These are phyloP conservation scores for Drosophila cyrtoloma DNA, from an alignment of 2,888 invertebrate species.

Conservation along the genomic window DNA sequence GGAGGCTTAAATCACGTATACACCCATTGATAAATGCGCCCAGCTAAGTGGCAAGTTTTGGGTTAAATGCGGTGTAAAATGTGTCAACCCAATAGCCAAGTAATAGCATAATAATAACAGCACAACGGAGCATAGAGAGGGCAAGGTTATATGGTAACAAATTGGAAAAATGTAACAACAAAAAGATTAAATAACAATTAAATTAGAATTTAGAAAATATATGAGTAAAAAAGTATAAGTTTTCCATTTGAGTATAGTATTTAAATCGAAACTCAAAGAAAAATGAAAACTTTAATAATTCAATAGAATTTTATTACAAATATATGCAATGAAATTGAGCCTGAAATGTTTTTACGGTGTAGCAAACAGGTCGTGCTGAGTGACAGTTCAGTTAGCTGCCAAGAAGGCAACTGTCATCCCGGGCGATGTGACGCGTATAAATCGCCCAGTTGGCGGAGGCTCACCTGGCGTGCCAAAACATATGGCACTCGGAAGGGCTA, in stretches of 20 bases:
- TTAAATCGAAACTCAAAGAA: not conserved
- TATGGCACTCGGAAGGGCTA: conserved; percentile 46
- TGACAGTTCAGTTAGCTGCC: conserved; percentile 82
- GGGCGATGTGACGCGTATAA: conserved; percentile 77
- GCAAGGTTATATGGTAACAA: not conserved
- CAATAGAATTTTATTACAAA: not conserved
- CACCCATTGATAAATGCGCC: conserved; percentile 67
- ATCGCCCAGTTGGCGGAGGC: conserved; percentile 64
- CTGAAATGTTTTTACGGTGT: not conserved
- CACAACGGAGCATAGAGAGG: not conserved
- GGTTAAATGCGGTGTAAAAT: conserved; percentile 74
- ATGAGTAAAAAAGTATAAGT: not conserved
- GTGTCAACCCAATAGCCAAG: conserved; percentile 29
- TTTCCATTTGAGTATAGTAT: not conserved
- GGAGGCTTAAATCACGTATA: conserved; percentile 69
- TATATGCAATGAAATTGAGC: not conserved
- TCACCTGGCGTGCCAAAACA: conserved; percentile 63
- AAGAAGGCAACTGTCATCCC: conserved; percentile 62
- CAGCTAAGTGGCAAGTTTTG: conserved; percentile 71
- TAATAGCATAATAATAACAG: conserved; percentile 62
- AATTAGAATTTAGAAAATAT: not conserved
- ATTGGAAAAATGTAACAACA: not conserved
- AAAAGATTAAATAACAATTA: not conserved
- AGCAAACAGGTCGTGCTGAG: conserved; percentile 39
- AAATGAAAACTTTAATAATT: not conserved